A percentile compares a stretch with the other conserved stretches of the same genome.
phyloP scores from a whole-genome alignment of 1,140 invertebrate species.

The Heliconius eleuchia region DNA sequence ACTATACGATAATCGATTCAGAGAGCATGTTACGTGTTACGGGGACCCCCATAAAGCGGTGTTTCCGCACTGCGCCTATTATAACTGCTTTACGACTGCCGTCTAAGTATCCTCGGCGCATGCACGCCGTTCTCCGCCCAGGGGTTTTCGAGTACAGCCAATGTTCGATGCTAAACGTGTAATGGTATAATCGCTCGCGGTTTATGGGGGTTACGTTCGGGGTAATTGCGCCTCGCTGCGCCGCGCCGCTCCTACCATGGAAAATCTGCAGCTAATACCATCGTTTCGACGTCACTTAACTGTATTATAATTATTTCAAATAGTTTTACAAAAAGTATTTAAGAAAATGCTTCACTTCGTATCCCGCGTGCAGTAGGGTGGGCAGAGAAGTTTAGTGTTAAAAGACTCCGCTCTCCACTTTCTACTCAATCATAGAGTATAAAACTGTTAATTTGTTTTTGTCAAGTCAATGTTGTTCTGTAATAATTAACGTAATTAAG shows the following conservation, averaged over 20 bases:
- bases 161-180: conserved; percentile 61
- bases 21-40: conserved; percentile 64
- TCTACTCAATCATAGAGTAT: too few relatives aligned
- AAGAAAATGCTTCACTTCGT: too few relatives aligned
- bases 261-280: conserved; percentile 51
- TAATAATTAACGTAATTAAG: background rate
- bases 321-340: too few relatives aligned
- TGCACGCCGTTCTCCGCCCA: conserved; percentile 53
- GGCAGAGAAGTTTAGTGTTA: too few relatives aligned
- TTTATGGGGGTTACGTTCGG: conserved; percentile 66
- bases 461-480: background rate
- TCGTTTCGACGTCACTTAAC: conserved; percentile 32
- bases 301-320: too few relatives aligned
- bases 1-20: conserved; percentile 67
- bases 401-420: too few relatives aligned
- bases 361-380: too few relatives aligned
- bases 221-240: conserved; percentile 57
- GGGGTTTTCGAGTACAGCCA: conserved; percentile 49
- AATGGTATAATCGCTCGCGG: conserved; percentile 63
- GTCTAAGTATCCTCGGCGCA: conserved; percentile 57
- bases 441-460: background rate
- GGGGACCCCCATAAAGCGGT: conserved; percentile 62
- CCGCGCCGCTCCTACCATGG: conserved; percentile 47
- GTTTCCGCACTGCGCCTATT: conserved; percentile 70
- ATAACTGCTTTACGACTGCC: conserved; percentile 69